These are phyloP conservation scores for Corythoichthys haematopterus DNA, from an alignment of 2,113 vertebrate genomes.

Conservation along the genomic window DNA sequence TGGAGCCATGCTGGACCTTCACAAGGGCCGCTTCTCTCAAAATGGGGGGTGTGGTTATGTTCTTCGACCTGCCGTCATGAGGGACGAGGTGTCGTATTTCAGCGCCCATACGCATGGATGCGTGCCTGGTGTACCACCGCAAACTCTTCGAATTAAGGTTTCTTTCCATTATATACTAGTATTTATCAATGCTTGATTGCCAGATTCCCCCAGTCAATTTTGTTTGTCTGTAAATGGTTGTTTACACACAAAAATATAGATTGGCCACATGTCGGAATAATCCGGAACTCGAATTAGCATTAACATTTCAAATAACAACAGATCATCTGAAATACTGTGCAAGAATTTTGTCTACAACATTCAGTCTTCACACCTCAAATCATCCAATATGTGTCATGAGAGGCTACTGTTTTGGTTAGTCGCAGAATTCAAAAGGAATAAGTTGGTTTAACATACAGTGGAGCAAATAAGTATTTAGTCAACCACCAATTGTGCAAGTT, in stretches of 20 bases:
- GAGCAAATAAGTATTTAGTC: too few relatives aligned
- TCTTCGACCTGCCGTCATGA: slow-evolving; percentile 89
- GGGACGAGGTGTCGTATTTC: slow-evolving; percentile 94
- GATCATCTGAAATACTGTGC: too few relatives aligned
- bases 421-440: not conserved
- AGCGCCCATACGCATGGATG: slow-evolving; percentile 93
- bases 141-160: slow-evolving; percentile 87
- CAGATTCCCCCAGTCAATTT: not conserved
- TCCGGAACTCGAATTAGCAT: too few relatives aligned
- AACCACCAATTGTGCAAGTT: too few relatives aligned
- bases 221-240: too few relatives aligned
- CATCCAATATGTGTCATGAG: not conserved
- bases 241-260: too few relatives aligned
- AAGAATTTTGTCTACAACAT: too few relatives aligned
- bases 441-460: not conserved
- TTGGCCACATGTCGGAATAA: too few relatives aligned
- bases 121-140: slow-evolving; percentile 87
- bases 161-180: not conserved
- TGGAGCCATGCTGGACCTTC: slow-evolving; percentile 93
- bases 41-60: slow-evolving; percentile 93
- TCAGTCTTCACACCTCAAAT: too few relatives aligned
- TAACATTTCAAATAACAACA: too few relatives aligned
- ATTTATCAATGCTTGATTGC: not conserved
- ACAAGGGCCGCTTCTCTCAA: slow-evolving; percentile 90
- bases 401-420: not conserved